Percentiles rank a stretch among this genome's conserved stretches.
phyloP scores from a whole-genome alignment of 2,888 invertebrate genomes.

The Cybosia mesomella region DNA sequence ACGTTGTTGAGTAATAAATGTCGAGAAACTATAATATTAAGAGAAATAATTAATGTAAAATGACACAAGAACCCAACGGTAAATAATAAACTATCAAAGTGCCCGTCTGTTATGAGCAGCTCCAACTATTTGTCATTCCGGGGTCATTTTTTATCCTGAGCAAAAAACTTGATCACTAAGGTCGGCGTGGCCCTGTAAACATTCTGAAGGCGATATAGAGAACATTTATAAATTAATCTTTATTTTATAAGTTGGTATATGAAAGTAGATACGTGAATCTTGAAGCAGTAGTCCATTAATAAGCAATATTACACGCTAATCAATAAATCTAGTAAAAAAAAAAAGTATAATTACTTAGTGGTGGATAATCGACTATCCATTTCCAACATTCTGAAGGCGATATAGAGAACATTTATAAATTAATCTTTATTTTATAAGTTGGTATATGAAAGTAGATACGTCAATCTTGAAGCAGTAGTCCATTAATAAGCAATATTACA shows the following conservation, averaged over 20 bases:
- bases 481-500: not conserved
- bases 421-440: slow-evolving; percentile 5
- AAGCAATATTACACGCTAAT: too few species aligned
- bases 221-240: slow-evolving; percentile 11
- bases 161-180: slow-evolving; percentile 25
- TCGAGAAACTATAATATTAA: too few species aligned
- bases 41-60: not conserved
- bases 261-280: not conserved
- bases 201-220: slow-evolving; percentile 9
- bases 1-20: too few species aligned
- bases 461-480: not conserved
- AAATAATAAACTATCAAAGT: slow-evolving; percentile 13
- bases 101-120: slow-evolving; percentile 15
- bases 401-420: slow-evolving; percentile 13
- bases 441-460: slow-evolving; percentile 7
- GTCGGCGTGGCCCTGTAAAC: slow-evolving; percentile 17
- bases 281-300: not conserved
- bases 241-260: slow-evolving; percentile 10
- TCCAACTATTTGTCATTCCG: slow-evolving; percentile 44
- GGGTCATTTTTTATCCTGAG: slow-evolving; percentile 39
- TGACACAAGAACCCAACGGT: slow-evolving; percentile 5
- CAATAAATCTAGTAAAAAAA: too few species aligned
- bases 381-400: slow-evolving; percentile 15
- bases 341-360: too few species aligned
- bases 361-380: too few species aligned